Conservation (phyloP, 2,113 vertebrate species). For the Lepisosteus osseus region DNA sequence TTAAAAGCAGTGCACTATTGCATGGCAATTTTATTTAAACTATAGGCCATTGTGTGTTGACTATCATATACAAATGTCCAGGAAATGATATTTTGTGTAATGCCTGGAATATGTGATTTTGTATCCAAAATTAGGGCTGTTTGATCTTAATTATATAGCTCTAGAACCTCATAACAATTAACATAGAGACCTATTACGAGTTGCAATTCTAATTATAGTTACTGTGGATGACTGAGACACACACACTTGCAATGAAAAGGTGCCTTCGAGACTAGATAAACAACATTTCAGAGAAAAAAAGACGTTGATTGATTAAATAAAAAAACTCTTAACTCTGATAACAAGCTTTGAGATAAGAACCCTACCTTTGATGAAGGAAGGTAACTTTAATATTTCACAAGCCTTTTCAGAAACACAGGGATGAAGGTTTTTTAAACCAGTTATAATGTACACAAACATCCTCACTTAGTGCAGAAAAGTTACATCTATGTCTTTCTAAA, state of each 20-base stretch:
- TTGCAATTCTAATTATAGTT: slow-evolving; percentile 41
- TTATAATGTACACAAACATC: too few relatives aligned
- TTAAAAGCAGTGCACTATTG: neutral
- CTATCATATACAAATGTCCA: slow-evolving; percentile 9
- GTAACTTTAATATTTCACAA: slow-evolving; percentile 52
- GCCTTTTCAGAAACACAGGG: too few relatives aligned
- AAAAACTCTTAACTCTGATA: slow-evolving; percentile 40
- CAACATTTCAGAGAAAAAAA: slow-evolving; percentile 51
- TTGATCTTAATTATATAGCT: slow-evolving; percentile 16
- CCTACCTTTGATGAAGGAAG: slow-evolving; percentile 54
- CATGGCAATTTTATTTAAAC: slow-evolving; percentile 1
- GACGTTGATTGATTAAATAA: slow-evolving; percentile 56
- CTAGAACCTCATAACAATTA: slow-evolving; percentile 10
- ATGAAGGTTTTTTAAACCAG: too few relatives aligned
- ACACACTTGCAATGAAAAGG: slow-evolving; percentile 50
- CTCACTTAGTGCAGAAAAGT: too few relatives aligned
- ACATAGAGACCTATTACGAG: slow-evolving; percentile 29
- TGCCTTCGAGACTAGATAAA: slow-evolving; percentile 63
- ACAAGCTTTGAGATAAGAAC: slow-evolving; percentile 38
- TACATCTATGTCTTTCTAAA: too few relatives aligned
- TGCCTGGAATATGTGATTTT: slow-evolving; percentile 6
- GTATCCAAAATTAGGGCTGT: slow-evolving; percentile 7
- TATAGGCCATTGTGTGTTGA: slow-evolving; percentile 4
- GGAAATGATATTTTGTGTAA: slow-evolving; percentile 14
- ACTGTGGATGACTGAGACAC: slow-evolving; percentile 26